Evolutionary conservation across 2,888 invertebrate genomes (phyloP).

Genomic region (Argyresthia albistria): DNA sequence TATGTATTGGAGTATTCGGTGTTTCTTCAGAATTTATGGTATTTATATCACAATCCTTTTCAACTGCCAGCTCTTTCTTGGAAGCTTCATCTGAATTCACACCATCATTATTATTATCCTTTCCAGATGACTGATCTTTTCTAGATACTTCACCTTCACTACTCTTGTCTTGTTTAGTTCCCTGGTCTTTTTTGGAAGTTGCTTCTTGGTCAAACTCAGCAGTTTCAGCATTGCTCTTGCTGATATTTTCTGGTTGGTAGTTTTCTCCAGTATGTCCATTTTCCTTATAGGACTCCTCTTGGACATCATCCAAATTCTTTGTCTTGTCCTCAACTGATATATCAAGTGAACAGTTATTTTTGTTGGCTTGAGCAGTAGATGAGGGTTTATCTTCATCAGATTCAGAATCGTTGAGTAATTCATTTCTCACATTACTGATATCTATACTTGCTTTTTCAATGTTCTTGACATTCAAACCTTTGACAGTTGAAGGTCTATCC

Average conservation of each 20-base stretch:
- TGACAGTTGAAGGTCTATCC: neutral
- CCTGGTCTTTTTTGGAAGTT: no score
- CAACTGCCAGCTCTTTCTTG: neutral
- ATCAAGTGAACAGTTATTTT: neutral
- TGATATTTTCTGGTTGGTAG: neutral
- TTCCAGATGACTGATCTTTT: no score
- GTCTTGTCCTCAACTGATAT: neutral
- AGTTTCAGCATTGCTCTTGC: neutral
- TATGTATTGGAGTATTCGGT: conserved; percentile 14
- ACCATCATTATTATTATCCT: no score
- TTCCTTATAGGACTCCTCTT: neutral
- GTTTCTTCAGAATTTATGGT: conserved; percentile 18
- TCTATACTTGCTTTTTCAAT: neutral
- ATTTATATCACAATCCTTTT: conserved; percentile 16
- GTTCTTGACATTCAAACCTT: neutral
- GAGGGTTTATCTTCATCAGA: conserved; percentile 11
- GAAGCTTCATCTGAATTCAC: neutral
- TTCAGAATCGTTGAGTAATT: conserved; percentile 16
- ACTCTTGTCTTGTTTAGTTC: no score
- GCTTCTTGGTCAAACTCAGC: neutral
- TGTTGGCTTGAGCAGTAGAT: conserved; percentile 17
- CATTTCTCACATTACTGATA: conserved; percentile 18
- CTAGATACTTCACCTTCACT: no score
- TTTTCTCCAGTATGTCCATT: neutral
- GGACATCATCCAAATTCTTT: neutral